Conservation (phyloP, 2,888 invertebrate species). For the Galerucella nymphaeae region DNA sequence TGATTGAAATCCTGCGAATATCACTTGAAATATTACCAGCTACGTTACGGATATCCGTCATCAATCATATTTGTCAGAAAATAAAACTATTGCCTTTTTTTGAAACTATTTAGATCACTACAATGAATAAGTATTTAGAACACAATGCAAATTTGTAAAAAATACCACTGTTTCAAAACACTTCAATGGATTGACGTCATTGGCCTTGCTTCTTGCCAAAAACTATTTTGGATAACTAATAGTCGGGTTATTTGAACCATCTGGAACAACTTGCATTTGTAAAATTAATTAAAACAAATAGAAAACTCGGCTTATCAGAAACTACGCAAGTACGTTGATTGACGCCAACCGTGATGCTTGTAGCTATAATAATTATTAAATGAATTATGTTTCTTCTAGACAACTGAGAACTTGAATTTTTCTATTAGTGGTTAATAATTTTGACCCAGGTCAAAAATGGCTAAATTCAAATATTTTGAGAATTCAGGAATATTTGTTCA, state of each 20-base stretch:
- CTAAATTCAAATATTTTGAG: too few species aligned
- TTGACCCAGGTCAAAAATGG: too few species aligned
- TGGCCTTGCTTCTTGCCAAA: slow-evolving; percentile 26
- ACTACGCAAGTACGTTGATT: background rate
- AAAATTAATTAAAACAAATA: slow-evolving; percentile 1
- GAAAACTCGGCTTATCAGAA: background rate
- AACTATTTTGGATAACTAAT: slow-evolving; percentile 23
- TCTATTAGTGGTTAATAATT: too few species aligned
- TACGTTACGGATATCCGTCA: background rate
- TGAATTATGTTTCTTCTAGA: background rate
- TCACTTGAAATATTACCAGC: slow-evolving; percentile 1
- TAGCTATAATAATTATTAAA: background rate
- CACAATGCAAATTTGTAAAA: slow-evolving; percentile 19
- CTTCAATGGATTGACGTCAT: slow-evolving; percentile 29
- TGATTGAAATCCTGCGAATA: background rate
- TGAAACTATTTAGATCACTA: slow-evolving; percentile 18
- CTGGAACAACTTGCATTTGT: background rate
- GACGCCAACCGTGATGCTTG: background rate
- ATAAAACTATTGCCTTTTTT: background rate
- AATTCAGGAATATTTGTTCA: too few species aligned
- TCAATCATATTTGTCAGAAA: slow-evolving; percentile 14
- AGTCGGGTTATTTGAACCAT: slow-evolving; percentile 9
- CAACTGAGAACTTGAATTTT: too few species aligned
- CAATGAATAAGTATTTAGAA: slow-evolving; percentile 22
- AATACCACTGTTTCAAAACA: slow-evolving; percentile 20